Evolutionary conservation across 2,113 vertebrate genomes (phyloP).

Genomic region (Phalacrocorax brasilianus): DNA sequence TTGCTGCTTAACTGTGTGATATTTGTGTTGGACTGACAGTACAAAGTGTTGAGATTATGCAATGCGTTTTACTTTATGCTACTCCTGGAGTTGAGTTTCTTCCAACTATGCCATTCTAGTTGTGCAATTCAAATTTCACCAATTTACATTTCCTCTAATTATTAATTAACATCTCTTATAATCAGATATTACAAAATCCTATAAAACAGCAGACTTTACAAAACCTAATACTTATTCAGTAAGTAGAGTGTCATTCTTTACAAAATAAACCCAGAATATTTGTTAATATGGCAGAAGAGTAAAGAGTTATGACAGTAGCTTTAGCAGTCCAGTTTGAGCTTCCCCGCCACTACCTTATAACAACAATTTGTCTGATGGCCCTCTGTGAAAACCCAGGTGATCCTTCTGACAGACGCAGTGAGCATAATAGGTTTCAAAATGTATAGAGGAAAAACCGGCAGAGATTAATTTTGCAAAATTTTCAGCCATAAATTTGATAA

Average conservation of each 20-base stretch:
- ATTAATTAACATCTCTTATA: background rate
- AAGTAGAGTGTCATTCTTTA: background rate
- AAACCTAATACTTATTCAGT: background rate
- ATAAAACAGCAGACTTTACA: background rate
- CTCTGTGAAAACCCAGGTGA: background rate
- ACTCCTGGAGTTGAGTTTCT: background rate
- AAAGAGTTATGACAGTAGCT: background rate
- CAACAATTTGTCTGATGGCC: background rate
- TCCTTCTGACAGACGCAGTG: background rate
- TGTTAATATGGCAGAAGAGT: background rate
- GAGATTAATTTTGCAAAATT: background rate
- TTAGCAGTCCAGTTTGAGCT: background rate
- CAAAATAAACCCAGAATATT: background rate
- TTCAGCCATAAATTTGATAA: background rate
- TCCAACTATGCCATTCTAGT: background rate
- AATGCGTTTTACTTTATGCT: background rate
- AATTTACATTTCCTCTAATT: background rate
- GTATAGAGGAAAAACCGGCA: background rate
- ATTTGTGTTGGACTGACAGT: constrained; percentile 17
- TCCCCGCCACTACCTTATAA: background rate
- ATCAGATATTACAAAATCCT: background rate
- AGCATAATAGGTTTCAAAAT: background rate
- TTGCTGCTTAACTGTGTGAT: background rate
- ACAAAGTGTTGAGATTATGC: background rate
- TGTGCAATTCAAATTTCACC: constrained; percentile 6